Evolutionary conservation across 2,797 vertebrate species (phyloP).

Genomic region (Bufotes viridis): DNA sequence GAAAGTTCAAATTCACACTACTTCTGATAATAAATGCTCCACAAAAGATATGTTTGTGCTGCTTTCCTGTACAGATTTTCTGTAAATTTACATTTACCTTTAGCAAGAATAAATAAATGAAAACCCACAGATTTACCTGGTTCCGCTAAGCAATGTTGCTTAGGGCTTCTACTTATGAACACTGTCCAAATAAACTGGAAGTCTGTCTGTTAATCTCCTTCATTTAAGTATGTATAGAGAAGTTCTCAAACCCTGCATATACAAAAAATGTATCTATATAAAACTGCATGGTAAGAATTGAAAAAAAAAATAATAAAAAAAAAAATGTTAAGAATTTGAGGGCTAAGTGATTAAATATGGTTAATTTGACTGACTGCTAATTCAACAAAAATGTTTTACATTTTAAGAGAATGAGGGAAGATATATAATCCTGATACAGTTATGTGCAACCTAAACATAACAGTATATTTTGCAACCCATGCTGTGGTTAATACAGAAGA

Average conservation of each 20-base stretch:
- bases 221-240: neutral
- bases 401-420: neutral
- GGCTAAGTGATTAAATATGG: neutral
- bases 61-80: too few species aligned
- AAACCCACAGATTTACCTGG: neutral
- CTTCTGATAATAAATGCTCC: too few species aligned
- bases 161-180: neutral
- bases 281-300: too few species aligned
- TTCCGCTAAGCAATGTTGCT: neutral
- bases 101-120: neutral
- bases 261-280: neutral
- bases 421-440: neutral
- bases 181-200: neutral
- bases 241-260: neutral
- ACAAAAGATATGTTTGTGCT: too few species aligned
- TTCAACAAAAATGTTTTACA: neutral
- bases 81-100: neutral
- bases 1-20: too few species aligned
- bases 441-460: neutral
- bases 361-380: neutral
- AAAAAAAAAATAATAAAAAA: too few species aligned
- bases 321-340: neutral
- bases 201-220: neutral
- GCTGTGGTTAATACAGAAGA: neutral
- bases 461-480: neutral